These are phyloP conservation scores for Struthidea cinerea DNA, from an alignment of 2,113 vertebrate species.

Conservation along the genomic window DNA sequence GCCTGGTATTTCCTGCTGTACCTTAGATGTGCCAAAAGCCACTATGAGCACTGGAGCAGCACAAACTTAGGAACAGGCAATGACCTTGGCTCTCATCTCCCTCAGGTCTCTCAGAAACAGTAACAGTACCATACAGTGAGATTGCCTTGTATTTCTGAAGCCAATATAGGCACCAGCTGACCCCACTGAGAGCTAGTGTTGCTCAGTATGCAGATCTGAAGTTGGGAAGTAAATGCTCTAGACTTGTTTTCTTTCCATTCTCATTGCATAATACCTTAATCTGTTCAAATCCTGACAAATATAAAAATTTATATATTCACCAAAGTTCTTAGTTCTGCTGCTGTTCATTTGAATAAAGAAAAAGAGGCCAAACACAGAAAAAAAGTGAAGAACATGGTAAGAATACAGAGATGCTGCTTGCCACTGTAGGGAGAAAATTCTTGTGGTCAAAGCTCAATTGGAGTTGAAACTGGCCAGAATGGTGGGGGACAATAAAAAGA, in stretches of 20 bases:
- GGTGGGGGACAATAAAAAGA: neutral
- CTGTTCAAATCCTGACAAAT: neutral
- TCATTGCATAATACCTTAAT: neutral
- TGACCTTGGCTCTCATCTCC: neutral
- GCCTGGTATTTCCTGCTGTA: neutral
- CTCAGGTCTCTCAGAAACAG: neutral
- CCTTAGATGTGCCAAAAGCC: neutral
- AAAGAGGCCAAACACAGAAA: neutral
- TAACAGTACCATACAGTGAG: neutral
- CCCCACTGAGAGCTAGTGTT: neutral
- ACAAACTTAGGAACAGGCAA: neutral
- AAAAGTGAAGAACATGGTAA: neutral
- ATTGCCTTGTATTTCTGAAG: neutral
- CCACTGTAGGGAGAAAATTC: neutral
- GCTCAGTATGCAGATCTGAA: accelerated
- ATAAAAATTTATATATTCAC: neutral
- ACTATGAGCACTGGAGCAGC: neutral
- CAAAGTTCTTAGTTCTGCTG: neutral
- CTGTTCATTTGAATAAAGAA: neutral
- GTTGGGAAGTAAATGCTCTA: neutral
- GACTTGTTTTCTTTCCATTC: neutral
- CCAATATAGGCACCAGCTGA: neutral
- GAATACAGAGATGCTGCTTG: neutral
- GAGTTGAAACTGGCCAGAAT: neutral
- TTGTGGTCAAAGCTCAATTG: neutral